Evolutionary conservation across 2,888 invertebrate genomes (phyloP), one percentile per base, ranked within the genome.

Genomic region (Sinotaia quadrata): DNA sequence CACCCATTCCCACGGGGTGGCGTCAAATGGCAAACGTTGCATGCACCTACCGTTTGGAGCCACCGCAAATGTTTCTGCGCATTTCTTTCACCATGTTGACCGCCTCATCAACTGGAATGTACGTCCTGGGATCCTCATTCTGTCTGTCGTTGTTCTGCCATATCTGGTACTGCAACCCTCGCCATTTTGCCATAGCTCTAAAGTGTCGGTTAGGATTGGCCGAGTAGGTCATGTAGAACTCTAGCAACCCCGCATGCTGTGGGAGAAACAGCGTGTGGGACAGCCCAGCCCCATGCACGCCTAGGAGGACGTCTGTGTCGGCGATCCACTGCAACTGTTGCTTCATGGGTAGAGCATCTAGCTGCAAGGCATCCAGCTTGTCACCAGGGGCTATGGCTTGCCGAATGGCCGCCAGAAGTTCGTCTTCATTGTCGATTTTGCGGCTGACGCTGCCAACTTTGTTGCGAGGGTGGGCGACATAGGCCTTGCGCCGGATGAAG

Each of bases 201-300:
- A 87, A 87, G 69, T 87, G 87, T 4, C 73, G 72, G 52, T 84
- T 83, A 10, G 75, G 66, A 8, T 76, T 58, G 0, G 78, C 67
- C 76, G 78, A 82, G 69, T 85, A 83, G 5, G 63, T 72, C 0
- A 87, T 85, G 57, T 78, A 80, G 10, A 87, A 67, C 68, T 88
- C 88, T 10, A 88, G 74, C 0, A 88, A 74, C 0, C 80, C 86
- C 0, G 79, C 78, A 51, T 81, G 79, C n/a, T 74, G 69, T 0
- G 85, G 85, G n/a, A 88, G 73, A 68, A 87, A 87, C 12, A 87
- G 65, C 2, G 85, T 77, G 58, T 85, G 83, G 3, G 86, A 81
- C 27, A 88, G 74, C 2, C 86, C 87, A 2, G 87, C 88, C 5
- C 88, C 88, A 49, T 87, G 88, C 85, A 88, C 86, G 2, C 87